Percentiles rank a stretch among this genome's conserved stretches.
Conservation (phyloP, 2,113 vertebrate genomes). For the Mirounga angustirostris region DNA sequence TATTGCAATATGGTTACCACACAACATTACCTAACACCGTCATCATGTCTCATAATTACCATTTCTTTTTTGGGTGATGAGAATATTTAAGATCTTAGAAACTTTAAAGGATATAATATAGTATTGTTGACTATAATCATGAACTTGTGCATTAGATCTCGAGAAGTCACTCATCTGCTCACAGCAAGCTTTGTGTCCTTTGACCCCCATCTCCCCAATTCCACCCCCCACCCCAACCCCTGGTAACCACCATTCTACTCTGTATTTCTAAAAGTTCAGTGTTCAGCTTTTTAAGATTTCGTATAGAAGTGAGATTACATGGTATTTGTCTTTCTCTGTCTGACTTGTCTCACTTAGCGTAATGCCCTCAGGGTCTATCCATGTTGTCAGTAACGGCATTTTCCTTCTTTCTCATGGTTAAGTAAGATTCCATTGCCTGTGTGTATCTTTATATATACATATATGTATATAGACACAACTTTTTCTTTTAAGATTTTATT, state of each 20-base stretch:
- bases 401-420: neutral
- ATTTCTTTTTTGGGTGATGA: neutral
- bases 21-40: neutral
- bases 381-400: neutral
- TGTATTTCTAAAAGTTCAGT: neutral
- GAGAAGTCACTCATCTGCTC: neutral
- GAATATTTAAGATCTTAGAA: neutral
- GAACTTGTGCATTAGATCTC: neutral
- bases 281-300: neutral
- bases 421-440: neutral
- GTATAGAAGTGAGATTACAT: neutral
- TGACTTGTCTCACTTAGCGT: neutral
- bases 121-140: neutral
- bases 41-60: neutral
- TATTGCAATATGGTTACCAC: neutral
- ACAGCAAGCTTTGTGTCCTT: neutral
- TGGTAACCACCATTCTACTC: neutral
- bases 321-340: neutral
- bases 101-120: neutral
- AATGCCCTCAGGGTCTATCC: neutral
- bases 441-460: neutral
- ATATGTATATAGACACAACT: neutral
- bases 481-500: neutral
- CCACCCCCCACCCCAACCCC: neutral
- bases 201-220: neutral